Percentiles rank a stretch among this genome's conserved stretches.
Conservation (phyloP, 1,140 invertebrate species). For the Sinonovacula constricta region DNA sequence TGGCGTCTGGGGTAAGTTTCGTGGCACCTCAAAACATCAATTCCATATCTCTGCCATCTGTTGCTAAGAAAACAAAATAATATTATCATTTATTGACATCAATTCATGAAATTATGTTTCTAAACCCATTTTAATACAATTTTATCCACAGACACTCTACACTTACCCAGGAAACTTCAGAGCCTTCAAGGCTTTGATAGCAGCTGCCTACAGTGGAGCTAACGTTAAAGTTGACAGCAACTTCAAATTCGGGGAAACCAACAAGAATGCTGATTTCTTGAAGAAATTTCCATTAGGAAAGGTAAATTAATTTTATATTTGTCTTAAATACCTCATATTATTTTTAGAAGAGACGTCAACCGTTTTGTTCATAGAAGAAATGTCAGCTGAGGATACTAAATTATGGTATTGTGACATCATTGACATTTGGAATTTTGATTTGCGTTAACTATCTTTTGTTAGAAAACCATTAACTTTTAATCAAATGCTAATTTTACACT, state of each 20-base stretch:
- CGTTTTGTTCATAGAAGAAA: too few species aligned
- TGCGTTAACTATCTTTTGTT: too few species aligned
- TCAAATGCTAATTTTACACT: too few species aligned
- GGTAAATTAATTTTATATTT: conserved; percentile 81
- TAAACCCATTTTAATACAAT: neutral
- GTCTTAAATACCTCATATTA: too few species aligned
- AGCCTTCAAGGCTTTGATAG: conserved; percentile 92
- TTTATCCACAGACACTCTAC: conserved; percentile 96
- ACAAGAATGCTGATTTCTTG: conserved; percentile 90
- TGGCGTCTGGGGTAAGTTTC: conserved; percentile 82
- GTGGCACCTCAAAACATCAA: conserved; percentile 22
- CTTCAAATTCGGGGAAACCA: conserved; percentile 96
- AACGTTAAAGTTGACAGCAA: conserved; percentile 88
- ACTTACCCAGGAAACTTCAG: conserved; percentile 98
- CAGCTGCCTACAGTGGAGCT: conserved; percentile 94
- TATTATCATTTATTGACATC: neutral
- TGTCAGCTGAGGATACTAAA: too few species aligned
- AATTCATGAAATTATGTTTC: neutral
- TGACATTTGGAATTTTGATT: too few species aligned
- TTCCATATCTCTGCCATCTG: neutral
- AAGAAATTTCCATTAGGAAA: conserved; percentile 97
- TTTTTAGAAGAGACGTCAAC: too few species aligned
- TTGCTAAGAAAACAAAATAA: neutral
- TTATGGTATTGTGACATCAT: too few species aligned
- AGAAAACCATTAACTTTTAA: too few species aligned